phyloP scores from a whole-genome alignment of 2,113 vertebrate species.

The Jaculus jaculus region DNA sequence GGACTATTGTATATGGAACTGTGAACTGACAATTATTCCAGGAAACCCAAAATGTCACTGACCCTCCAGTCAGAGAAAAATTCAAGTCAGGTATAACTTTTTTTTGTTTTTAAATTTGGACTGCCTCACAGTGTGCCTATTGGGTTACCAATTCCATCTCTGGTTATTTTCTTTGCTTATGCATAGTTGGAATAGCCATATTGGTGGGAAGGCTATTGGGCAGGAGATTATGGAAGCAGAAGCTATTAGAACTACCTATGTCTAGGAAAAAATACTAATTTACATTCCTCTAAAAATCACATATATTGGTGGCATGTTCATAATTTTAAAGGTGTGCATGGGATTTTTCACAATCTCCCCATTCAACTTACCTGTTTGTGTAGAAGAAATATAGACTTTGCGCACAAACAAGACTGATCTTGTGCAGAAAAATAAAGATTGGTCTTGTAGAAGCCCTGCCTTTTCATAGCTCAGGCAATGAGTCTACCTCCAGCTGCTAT shows the following conservation, averaged over 20 bases:
- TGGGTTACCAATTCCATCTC: not conserved
- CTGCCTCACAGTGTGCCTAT: not conserved
- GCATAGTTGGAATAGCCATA: not conserved
- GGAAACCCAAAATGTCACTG: not conserved
- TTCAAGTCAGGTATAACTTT: not conserved
- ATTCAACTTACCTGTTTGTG: not conserved
- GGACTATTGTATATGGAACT: not conserved
- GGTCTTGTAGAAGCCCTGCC: not conserved
- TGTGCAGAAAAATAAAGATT: too few species aligned
- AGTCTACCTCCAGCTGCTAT: not conserved
- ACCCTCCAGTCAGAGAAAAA: not conserved
- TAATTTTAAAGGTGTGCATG: not conserved
- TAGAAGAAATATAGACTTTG: not conserved
- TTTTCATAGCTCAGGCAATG: not conserved
- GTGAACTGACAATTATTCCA: not conserved
- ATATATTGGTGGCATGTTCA: not conserved
- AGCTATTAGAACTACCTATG: not conserved
- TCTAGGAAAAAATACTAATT: not conserved
- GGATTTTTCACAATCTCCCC: not conserved
- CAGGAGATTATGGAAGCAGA: too few species aligned
- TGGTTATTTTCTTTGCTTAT: not conserved
- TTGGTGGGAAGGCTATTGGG: too few species aligned
- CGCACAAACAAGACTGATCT: too few species aligned
- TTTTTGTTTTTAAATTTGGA: not conserved
- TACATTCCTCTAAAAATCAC: not conserved